Conservation (phyloP, 2,888 invertebrate genomes). For the Leptinotarsa tumamoca region DNA sequence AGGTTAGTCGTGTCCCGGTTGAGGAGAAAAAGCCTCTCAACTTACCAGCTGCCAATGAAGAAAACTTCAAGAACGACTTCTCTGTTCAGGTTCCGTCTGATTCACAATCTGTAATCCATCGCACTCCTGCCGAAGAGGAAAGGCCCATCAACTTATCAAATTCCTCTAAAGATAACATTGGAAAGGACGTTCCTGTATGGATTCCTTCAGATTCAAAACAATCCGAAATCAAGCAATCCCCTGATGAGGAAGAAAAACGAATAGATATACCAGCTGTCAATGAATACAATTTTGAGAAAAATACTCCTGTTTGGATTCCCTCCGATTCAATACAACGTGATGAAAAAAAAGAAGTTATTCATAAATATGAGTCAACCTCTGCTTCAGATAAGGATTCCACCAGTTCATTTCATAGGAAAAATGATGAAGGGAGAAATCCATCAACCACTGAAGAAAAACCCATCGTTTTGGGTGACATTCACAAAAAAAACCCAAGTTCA, state of each 20-base stretch:
- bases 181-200: neutral
- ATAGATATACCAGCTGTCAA: neutral
- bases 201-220: neutral
- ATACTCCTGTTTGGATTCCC: neutral
- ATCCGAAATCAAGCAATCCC: neutral
- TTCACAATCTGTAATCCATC: neutral
- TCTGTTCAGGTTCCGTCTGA: neutral
- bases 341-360: too few species aligned
- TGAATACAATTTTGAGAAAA: neutral
- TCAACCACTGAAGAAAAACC: neutral
- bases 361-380: neutral
- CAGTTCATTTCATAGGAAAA: too few species aligned
- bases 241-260: neutral
- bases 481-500: neutral
- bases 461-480: neutral
- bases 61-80: neutral
- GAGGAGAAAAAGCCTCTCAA: neutral
- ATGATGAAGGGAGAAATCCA: neutral
- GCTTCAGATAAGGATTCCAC: too few species aligned
- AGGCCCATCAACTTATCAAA: neutral
- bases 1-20: neutral
- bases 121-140: neutral
- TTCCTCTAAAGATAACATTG: neutral
- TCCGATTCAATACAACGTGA: neutral
- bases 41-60: neutral